Evolutionary conservation across 1,140 invertebrate genomes (phyloP).

Genomic region (Diabrotica undecimpunctata): DNA sequence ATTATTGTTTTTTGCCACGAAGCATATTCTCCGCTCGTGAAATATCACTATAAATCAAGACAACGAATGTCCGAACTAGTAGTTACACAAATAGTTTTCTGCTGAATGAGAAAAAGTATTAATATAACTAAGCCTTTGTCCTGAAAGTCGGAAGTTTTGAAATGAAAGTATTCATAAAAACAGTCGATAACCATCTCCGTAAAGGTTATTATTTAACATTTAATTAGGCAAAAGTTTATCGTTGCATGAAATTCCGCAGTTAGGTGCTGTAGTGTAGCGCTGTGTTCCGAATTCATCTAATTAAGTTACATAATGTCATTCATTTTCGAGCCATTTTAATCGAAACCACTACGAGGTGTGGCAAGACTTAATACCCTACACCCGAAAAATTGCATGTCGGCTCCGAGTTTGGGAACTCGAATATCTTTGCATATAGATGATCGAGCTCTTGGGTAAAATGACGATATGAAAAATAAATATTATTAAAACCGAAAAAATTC

Average conservation of each 20-base stretch:
- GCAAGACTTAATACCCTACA: conserved; percentile 4
- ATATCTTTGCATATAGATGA: too few species aligned
- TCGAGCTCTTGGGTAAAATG: too few species aligned
- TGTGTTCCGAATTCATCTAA: conserved; percentile 14
- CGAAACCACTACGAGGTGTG: conserved; percentile 10
- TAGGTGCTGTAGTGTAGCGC: neutral
- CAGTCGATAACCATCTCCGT: neutral
- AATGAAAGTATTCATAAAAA: neutral
- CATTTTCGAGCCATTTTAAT: conserved; percentile 12
- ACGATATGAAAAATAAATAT: too few species aligned
- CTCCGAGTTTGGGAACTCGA: neutral
- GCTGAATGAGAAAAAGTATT: too few species aligned
- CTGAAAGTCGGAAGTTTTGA: too few species aligned
- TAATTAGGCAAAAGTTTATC: conserved; percentile 12
- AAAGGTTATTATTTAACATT: conserved; percentile 17
- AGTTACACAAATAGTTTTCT: too few species aligned
- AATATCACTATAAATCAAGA: too few species aligned
- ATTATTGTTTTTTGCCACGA: too few species aligned
- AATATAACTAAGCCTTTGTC: too few species aligned
- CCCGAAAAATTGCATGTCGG: neutral
- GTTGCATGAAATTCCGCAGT: conserved; percentile 16
- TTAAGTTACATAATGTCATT: conserved; percentile 15
- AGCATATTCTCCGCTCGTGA: too few species aligned
- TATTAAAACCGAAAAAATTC: too few species aligned
- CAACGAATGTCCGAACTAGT: too few species aligned